Percentiles rank a stretch among this genome's conserved stretches.
Evolutionary conservation across 1,140 invertebrate species (phyloP).

Genomic region (Bombus fervidus): DNA sequence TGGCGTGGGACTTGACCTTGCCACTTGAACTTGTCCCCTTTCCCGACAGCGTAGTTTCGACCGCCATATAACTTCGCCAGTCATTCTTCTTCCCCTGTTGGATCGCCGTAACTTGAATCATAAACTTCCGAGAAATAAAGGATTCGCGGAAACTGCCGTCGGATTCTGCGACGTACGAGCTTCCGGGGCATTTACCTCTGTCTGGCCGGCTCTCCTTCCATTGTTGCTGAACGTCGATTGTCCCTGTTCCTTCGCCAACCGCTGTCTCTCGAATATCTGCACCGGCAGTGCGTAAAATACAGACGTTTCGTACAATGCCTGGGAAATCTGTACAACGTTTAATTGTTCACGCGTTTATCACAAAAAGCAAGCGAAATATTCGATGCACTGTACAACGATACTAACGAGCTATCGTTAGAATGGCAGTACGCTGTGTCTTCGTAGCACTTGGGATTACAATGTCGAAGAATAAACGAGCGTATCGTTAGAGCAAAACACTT

Average conservation of each 20-base stretch:
- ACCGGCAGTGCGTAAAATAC: background rate
- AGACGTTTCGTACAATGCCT: no score
- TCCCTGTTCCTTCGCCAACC: background rate
- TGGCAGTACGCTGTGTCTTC: no score
- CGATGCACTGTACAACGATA: no score
- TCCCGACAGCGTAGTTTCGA: slow-evolving; percentile 12
- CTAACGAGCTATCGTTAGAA: no score
- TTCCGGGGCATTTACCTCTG: slow-evolving; percentile 7
- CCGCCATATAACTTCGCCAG: slow-evolving; percentile 47
- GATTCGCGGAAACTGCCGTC: slow-evolving; percentile 28
- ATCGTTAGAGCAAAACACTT: no score
- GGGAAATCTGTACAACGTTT: no score
- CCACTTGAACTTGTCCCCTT: slow-evolving; percentile 58
- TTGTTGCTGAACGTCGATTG: background rate
- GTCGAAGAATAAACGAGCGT: no score
- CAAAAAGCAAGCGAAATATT: no score
- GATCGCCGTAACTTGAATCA: slow-evolving; percentile 50
- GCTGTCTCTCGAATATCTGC: background rate
- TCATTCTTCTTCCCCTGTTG: slow-evolving; percentile 47
- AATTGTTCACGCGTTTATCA: no score
- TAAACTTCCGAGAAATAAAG: slow-evolving; percentile 51
- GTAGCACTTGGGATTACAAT: no score
- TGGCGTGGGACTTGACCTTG: slow-evolving; percentile 56
- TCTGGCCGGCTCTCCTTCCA: background rate
- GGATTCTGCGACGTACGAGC: background rate